Evolutionary conservation across 2,888 invertebrate genomes (phyloP).

Genomic region (Sinopyrophorus schimmeli): DNA sequence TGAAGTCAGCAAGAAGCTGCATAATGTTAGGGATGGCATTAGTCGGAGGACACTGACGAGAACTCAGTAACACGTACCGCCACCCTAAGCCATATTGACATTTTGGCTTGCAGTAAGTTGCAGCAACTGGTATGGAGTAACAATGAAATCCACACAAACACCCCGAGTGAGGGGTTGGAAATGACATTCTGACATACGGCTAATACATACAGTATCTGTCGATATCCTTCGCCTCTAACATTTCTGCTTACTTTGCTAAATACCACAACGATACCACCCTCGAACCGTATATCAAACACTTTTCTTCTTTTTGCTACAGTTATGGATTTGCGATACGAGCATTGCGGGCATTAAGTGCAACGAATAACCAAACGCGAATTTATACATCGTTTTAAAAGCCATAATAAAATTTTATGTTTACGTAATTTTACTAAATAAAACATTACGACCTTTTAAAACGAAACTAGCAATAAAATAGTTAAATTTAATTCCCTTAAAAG

Average conservation of each 20-base stretch:
- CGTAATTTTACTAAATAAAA: too few species aligned
- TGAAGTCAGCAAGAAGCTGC: slow-evolving; percentile 11
- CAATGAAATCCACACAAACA: slow-evolving; percentile 8
- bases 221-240: slow-evolving; percentile 19
- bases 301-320: slow-evolving; percentile 19
- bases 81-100: slow-evolving; percentile 10
- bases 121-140: slow-evolving; percentile 10
- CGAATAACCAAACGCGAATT: slow-evolving; percentile 17
- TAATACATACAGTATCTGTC: slow-evolving; percentile 21
- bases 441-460: too few species aligned
- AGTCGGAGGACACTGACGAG: not conserved
- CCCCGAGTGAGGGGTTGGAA: slow-evolving; percentile 8
- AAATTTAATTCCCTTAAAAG: too few species aligned
- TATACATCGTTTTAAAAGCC: slow-evolving; percentile 8
- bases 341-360: slow-evolving; percentile 25
- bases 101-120: slow-evolving; percentile 11
- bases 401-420: slow-evolving; percentile 24
- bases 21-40: slow-evolving; percentile 10
- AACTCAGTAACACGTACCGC: too few species aligned
- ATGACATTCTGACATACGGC: slow-evolving; percentile 25
- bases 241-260: slow-evolving; percentile 39
- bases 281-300: slow-evolving; percentile 37
- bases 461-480: too few species aligned
- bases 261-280: slow-evolving; percentile 42
- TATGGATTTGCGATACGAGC: slow-evolving; percentile 22